phyloP scores from a whole-genome alignment of 1,140 invertebrate genomes.

The Daktulosphaira vitifoliae region DNA sequence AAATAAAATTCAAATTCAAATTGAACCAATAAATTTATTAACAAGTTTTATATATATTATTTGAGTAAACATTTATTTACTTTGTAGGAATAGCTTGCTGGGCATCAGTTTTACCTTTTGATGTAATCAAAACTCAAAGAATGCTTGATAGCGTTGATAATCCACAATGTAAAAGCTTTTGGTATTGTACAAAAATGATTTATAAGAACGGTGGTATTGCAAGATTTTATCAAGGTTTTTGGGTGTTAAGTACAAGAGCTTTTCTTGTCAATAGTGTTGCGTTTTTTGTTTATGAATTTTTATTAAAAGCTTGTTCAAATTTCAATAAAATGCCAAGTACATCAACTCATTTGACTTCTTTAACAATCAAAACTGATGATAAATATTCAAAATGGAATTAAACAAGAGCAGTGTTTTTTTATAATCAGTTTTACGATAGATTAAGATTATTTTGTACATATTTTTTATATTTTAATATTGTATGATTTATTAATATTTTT shows the following conservation, averaged over 20 bases:
- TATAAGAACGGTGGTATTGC: constrained; percentile 47
- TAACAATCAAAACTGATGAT: too few relatives aligned
- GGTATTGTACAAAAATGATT: constrained; percentile 47
- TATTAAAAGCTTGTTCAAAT: neutral
- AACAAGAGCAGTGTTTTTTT: too few relatives aligned
- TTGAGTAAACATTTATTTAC: neutral
- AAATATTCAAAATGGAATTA: too few relatives aligned
- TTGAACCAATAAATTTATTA: neutral
- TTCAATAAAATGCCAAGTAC: too few relatives aligned
- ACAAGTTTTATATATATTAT: neutral
- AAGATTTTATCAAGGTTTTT: constrained; percentile 53
- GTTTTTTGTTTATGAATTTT: constrained; percentile 55
- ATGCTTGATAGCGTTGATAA: constrained; percentile 54
- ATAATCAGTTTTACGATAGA: too few relatives aligned
- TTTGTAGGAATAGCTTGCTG: constrained; percentile 59
- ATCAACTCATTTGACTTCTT: too few relatives aligned
- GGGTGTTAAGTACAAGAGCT: constrained; percentile 51
- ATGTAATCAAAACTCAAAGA: constrained; percentile 68
- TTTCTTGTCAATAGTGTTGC: constrained; percentile 62
- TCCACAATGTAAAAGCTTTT: constrained; percentile 48
- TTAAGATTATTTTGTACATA: too few relatives aligned
- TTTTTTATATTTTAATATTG: too few relatives aligned
- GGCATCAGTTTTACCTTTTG: constrained; percentile 59
- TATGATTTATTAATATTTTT: too few relatives aligned
- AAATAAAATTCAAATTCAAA: too few relatives aligned